Evolutionary conservation across 2,797 vertebrate species (phyloP).

Genomic region (Helicolenus hilgendorfi): DNA sequence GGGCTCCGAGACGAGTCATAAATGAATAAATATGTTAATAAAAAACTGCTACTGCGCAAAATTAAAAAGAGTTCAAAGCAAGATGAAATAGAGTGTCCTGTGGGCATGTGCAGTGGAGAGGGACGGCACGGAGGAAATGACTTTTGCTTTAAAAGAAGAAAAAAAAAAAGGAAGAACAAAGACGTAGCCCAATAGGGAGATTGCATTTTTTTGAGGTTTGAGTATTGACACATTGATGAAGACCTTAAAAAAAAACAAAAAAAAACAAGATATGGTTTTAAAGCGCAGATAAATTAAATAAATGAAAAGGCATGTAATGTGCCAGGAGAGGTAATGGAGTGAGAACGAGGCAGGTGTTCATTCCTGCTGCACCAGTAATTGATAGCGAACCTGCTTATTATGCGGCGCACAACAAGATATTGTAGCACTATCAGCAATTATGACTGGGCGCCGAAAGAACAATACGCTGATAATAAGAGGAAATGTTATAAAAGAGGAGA

Average conservation of each 20-base stretch:
- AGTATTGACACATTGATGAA: constrained; percentile 34
- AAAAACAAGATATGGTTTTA: constrained; percentile 18
- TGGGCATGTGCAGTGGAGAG: constrained; percentile 73
- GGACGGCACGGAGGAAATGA: constrained; percentile 72
- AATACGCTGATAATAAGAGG: constrained; percentile 40
- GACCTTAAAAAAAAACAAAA: not conserved
- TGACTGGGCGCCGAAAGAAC: constrained; percentile 32
- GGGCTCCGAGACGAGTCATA: constrained; percentile 77
- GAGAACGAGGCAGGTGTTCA: constrained; percentile 77
- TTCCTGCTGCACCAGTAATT: constrained; percentile 70
- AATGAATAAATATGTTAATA: constrained; percentile 88
- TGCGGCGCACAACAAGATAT: constrained; percentile 48
- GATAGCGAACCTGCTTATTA: constrained; percentile 66
- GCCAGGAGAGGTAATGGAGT: constrained; percentile 70
- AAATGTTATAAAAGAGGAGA: constrained; percentile 12
- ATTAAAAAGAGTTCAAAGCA: constrained; percentile 88
- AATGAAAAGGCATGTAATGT: constrained; percentile 54
- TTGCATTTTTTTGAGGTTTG: constrained; percentile 33
- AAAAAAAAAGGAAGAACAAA: constrained; percentile 54
- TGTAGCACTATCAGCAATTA: constrained; percentile 70
- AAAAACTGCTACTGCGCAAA: constrained; percentile 79
- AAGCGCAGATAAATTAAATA: constrained; percentile 46
- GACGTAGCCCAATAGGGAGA: constrained; percentile 24
- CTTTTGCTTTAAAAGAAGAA: constrained; percentile 55
- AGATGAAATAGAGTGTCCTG: constrained; percentile 82